These are phyloP conservation scores for Hylaea fasciaria DNA, from an alignment of 2,888 invertebrate species.

Conservation along the genomic window DNA sequence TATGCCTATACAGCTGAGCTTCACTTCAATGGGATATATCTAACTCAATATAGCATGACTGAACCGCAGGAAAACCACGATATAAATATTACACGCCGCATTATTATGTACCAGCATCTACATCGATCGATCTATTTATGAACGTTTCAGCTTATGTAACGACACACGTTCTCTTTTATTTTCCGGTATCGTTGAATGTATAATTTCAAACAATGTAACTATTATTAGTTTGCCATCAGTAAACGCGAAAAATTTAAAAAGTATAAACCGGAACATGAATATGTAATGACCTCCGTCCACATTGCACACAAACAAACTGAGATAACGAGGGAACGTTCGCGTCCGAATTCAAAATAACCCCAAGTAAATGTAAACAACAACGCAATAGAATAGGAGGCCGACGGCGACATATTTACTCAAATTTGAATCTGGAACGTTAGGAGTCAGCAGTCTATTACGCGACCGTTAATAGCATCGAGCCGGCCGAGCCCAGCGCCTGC, in stretches of 20 bases:
- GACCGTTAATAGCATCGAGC: conserved; percentile 74
- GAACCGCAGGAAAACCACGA: conserved; percentile 26
- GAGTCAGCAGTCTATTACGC: conserved; percentile 75
- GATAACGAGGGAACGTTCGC: conserved; percentile 59
- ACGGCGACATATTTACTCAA: conserved; percentile 75
- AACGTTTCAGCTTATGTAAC: conserved; percentile 1
- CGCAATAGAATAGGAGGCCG: conserved; percentile 66
- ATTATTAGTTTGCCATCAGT: conserved; percentile 31
- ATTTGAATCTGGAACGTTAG: conserved; percentile 76
- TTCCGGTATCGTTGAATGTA: not conserved
- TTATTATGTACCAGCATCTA: conserved; percentile 19
- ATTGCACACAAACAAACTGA: conserved; percentile 55
- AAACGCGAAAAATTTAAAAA: conserved; percentile 39
- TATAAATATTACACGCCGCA: conserved; percentile 20
- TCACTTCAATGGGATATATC: conserved; percentile 25
- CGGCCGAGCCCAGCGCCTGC: conserved; percentile 41
- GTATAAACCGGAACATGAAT: conserved; percentile 47
- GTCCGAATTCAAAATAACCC: conserved; percentile 63
- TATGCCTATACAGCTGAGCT: conserved; percentile 41
- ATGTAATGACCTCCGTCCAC: conserved; percentile 49
- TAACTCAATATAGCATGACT: conserved; percentile 24
- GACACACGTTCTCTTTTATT: conserved; percentile 2
- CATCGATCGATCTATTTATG: not conserved
- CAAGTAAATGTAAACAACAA: conserved; percentile 67
- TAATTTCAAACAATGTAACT: conserved; percentile 31